Conservation (phyloP, 2,797 vertebrate genomes). For the Tadarida brasiliensis region DNA sequence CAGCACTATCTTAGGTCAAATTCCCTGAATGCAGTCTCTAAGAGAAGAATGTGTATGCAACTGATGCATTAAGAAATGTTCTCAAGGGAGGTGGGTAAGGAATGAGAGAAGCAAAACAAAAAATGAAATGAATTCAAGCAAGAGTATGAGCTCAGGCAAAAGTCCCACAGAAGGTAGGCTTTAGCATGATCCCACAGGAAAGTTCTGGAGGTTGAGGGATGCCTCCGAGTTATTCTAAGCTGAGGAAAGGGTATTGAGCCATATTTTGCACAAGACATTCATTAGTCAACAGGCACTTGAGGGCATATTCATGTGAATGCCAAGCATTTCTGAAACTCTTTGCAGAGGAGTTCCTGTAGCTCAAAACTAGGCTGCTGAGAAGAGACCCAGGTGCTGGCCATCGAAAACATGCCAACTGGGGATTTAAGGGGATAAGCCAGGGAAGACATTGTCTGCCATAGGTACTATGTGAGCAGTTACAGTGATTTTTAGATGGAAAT, state of each 20-base stretch:
- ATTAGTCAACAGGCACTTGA: background rate
- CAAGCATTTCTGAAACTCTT: background rate
- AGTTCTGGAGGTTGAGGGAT: background rate
- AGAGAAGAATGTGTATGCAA: background rate
- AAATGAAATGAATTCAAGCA: background rate
- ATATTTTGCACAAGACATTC: background rate
- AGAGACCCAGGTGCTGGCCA: background rate
- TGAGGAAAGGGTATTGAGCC: background rate
- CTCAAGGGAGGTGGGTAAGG: background rate
- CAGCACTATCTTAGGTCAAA: background rate
- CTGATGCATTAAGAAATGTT: conserved; percentile 4
- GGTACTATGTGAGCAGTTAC: background rate
- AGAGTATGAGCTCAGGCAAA: background rate
- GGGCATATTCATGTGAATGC: background rate
- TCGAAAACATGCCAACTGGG: background rate
- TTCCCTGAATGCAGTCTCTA: background rate
- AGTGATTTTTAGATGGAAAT: background rate
- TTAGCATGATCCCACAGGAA: background rate
- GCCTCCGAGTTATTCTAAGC: background rate
- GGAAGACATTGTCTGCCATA: background rate
- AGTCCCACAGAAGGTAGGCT: background rate
- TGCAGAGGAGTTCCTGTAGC: background rate
- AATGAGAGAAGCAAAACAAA: background rate
- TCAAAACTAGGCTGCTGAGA: background rate
- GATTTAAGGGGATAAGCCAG: background rate